Base-by-base conservation (phyloP, 1,140 invertebrate genomes). In the Nasonia longicornis region DNA sequence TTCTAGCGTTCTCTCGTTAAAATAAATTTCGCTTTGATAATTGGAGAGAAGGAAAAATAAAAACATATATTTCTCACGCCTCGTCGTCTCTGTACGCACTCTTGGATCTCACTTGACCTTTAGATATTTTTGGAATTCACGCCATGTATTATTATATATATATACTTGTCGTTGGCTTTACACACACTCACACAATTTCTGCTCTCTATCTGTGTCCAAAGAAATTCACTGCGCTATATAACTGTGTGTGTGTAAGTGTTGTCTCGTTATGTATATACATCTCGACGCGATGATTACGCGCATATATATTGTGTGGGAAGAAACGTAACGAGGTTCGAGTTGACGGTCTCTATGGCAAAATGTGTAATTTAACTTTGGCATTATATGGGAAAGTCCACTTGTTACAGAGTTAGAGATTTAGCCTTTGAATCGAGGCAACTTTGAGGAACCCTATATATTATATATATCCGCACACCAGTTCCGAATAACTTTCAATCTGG, bases 281-380 rank as follows among this genome's bases (percentile, higher is more conserved):
- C 6, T 31, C 14, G 8, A n/a, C 10, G n/a, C 45, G 20, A 16
- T 67, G 66, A 45, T 31, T 35, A 35, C 31, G 31, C 26, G 26
- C 26, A 26, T 26, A 26, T 26, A 26, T 35, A 73, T 45, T 69
- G 26, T 69, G 2, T 58, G 16, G 16, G 14, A 58, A 58, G 52
- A 58, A 58, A 58, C 52, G 20, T 58, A 48, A 48, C 52, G 52
- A 58, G 52, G 6, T n/a, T 58, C 20, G 16, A 58, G 52, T n/a
- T 58, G 16, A 58, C 52, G 16, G 7, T 58, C 16, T 58, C 16
- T 70, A 48, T 20, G 26, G 7, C 11, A 35, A 72, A 63, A 72
- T 72, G 10, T 73, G 29, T 67, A 64, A 80, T 74, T 79, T 74
- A 80, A 66, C 78, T 73, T 66, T 48, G 35, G 35, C 7, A 26